Evolutionary conservation across 1,140 invertebrate species (phyloP), one percentile per base, ranked within the genome.

Genomic region (Atta texana): DNA sequence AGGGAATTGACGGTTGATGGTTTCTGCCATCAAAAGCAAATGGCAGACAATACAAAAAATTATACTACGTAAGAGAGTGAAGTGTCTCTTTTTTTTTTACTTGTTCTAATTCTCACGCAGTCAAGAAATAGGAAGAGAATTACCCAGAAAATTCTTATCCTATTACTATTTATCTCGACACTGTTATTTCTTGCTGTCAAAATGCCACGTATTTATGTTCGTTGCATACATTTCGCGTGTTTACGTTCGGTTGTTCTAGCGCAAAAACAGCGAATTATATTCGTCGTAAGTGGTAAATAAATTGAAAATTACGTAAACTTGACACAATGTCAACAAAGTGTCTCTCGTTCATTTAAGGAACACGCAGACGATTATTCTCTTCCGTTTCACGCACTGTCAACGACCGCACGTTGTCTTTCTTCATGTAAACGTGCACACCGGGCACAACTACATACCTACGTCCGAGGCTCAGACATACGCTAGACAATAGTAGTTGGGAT

Each of bases 401-500:
- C 51, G 18, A 31, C 71, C 51, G 66, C 14, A 21, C 21, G 44
- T 53, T 24, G 18, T 55, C 18, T 53, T 16, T 31, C 18, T 34
- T n/a, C 69, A 24, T 24, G 51, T 57, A 74, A 74, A 74, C 28
- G 28, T 75, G 51, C 53, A n/a, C 53, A 57, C 53, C 53, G 28
- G n/a, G 72, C 28, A 24, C 31, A 59, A n/a, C 31, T 21, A 31
- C 51, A 39, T 74, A 57, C 51, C 71, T n/a, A 74, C 31, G 57
- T 57, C 18, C n/a, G 71, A 34, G 14, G 39, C 34, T 39, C 39
- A 76, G 55, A 76, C 53, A 28, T 6, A 14, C 21, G 57, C 16
- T 63, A 77, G 75, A 77, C 72, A 75, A 75, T 75, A 64, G 75
- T 24, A 28, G 31, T 28, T 39, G 34, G 34, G 21, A 28, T 63